Evolutionary conservation across 2,888 invertebrate species (phyloP), one percentile per base, ranked within the genome.

Genomic region (Toxonevra muliebris): DNA sequence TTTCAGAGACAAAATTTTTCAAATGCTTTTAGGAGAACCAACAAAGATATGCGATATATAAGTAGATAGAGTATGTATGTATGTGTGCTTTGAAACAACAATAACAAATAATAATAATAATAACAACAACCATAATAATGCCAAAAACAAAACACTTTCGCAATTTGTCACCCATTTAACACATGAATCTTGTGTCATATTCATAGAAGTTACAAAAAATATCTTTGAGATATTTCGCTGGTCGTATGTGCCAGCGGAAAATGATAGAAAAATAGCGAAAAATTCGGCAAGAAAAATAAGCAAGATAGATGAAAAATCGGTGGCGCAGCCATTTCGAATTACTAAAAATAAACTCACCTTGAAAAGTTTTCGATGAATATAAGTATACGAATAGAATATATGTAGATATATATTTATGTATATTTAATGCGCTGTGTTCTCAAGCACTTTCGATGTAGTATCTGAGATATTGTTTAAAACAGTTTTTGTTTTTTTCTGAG

Each of bases 301-400:
- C 53, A 59, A 69, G 45, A 48, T 20, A 69, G 45, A 48, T 20
- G 10, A 61, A 17, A 66, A 60, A 69, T 78, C 76, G 78, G 76
- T 76, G 71, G 77, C 75, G 75, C 82, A 82, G 82, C 80, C 77
- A 80, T 78, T 79, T 79, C 78, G 75, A 80, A 77, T 71, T 68
- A 72, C 83, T 85, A 85, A 81, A 84, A 84, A 84, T 84, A 85
- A 80, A 84, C 84, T 85, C 85, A 85, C 85, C 84, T 85, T 84
- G 85, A 85, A 84, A 84, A 82, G 80, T 82, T 83, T 82, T 82
- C 80, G 79, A 77, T 79, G 75, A 71, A 71, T 66, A 30, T 68
- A n/a, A n/a, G n/a, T n/a, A 63, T 62, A 30, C 30, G 30, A 30
- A 4, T 30, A 30, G 30, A 30, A 30, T 30, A 30, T 30, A 4